phyloP scores from a whole-genome alignment of 2,888 invertebrate species.

The Galerucella calmariensis region DNA sequence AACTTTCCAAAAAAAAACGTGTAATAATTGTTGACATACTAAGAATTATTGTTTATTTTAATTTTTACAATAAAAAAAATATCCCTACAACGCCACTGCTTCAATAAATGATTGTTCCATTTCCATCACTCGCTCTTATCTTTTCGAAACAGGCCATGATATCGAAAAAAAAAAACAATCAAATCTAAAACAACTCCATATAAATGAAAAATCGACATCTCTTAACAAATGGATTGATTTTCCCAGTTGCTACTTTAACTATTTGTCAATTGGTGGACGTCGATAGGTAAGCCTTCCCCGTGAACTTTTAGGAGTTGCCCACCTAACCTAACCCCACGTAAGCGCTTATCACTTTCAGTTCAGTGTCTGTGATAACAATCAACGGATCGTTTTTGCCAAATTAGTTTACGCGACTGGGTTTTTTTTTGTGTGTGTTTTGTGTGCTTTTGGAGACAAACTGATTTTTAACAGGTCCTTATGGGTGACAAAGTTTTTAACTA shows the following conservation, averaged over 20 bases:
- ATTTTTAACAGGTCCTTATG: conserved; percentile 1
- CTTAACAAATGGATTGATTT: conserved; percentile 26
- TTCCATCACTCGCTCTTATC: conserved; percentile 17
- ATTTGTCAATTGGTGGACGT: conserved; percentile 30
- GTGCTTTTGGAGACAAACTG: neutral
- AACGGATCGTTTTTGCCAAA: conserved; percentile 16
- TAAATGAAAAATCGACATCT: conserved; percentile 17
- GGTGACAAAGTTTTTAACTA: conserved; percentile 2
- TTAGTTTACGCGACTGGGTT: neutral
- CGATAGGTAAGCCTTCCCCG: conserved; percentile 31
- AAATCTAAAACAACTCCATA: conserved; percentile 7
- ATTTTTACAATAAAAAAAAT: neutral
- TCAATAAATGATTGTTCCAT: conserved; percentile 16
- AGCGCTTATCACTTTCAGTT: conserved; percentile 37
- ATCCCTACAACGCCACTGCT: conserved; percentile 8
- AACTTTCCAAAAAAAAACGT: no score
- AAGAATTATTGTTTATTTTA: neutral
- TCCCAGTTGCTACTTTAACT: conserved; percentile 21
- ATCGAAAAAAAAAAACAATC: conserved; percentile 33
- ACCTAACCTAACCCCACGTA: conserved; percentile 31
- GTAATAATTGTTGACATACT: no score
- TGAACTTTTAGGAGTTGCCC: conserved; percentile 26
- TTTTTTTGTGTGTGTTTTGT: conserved; percentile 1
- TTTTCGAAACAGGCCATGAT: conserved; percentile 18
- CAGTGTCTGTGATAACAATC: conserved; percentile 33